Base-by-base conservation (phyloP, 2,888 invertebrate genomes). In the Lasius fuliginosus region DNA sequence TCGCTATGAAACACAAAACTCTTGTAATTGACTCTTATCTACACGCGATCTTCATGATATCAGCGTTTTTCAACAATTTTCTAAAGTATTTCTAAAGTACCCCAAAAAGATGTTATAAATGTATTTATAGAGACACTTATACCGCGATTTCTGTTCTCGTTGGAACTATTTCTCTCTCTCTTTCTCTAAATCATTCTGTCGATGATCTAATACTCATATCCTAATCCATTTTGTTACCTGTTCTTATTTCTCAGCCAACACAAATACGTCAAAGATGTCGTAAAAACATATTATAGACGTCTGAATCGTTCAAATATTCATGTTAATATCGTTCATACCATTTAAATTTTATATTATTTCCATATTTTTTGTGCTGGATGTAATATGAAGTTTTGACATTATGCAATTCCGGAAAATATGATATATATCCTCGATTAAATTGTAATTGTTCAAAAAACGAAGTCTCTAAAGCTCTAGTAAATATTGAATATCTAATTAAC, bases 1-100 rank as follows among this genome's bases (percentile, higher is more conserved):
- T 53, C 42, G 71, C 83, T 49, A 69, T 79, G 60, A 71, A 84
- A 76, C 82, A 30, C 42, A 18, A 33, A 42, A 40, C 67, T 42
- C 36, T 30, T 58, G 9, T 68, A 68, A 69, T 27, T 1, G 40
- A 40, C 3, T n/a, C 12, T 4, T 68, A 30, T 30, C n/a, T 23
- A 30, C 15, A 49, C 9, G 40, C 3, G 4, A 46, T 15, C 18
- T 18, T 77, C 9, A 30, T n/a, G 36, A 12, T 12, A n/a, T 77
- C 5, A 69, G n/a, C 12, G 1, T 68, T 40, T 9, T 40, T 40
- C 30, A 27, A 53, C 27, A 8, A n/a, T 74, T 23, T 74, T 27
- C 36, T 74, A 1, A 33, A 46, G 23, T 58, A 40, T 73, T 53
- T n/a, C 23, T 23, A 23, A 23, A 23, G 23, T 23, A 5, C n/a